Conservation (phyloP, 1,140 invertebrate species). For the Meloidogyne floridensis region DNA sequence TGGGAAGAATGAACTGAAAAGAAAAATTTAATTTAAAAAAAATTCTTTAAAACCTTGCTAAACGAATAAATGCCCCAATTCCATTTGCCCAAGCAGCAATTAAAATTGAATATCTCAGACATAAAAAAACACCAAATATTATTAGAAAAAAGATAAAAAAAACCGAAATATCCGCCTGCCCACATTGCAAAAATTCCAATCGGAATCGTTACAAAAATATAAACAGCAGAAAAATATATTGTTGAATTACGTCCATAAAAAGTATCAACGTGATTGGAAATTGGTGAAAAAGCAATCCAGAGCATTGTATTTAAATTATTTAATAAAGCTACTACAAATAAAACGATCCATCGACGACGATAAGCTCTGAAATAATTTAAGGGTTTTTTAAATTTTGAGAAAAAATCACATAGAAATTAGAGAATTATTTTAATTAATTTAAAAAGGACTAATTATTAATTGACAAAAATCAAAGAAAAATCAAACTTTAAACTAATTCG, state of each 20-base stretch:
- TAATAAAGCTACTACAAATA: slow-evolving; percentile 51
- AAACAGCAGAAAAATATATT: slow-evolving; percentile 47
- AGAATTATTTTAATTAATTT: slow-evolving; percentile 25
- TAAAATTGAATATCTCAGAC: slow-evolving; percentile 48
- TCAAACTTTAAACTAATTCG: slow-evolving; percentile 39
- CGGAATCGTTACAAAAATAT: slow-evolving; percentile 51
- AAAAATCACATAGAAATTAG: background rate
- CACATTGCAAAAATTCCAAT: slow-evolving; percentile 57
- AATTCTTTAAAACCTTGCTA: slow-evolving; percentile 35
- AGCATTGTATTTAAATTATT: slow-evolving; percentile 50
- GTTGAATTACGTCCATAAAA: slow-evolving; percentile 46
- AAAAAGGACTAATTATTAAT: background rate
- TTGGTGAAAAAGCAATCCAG: slow-evolving; percentile 55
- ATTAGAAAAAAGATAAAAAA: background rate
- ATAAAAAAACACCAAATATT: slow-evolving; percentile 4
- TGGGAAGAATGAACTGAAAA: slow-evolving; percentile 54
- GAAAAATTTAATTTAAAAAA: slow-evolving; percentile 6
- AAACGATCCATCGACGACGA: slow-evolving; percentile 53
- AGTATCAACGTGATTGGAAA: slow-evolving; percentile 52
- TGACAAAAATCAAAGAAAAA: background rate
- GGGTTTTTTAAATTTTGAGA: background rate
- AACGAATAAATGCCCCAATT: slow-evolving; percentile 48
- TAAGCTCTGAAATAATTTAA: slow-evolving; percentile 47
- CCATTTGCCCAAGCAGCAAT: slow-evolving; percentile 56
- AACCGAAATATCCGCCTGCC: slow-evolving; percentile 48